These are phyloP conservation scores for Cryptocephalus primarius DNA, from an alignment of 2,888 invertebrate genomes.

Conservation along the genomic window DNA sequence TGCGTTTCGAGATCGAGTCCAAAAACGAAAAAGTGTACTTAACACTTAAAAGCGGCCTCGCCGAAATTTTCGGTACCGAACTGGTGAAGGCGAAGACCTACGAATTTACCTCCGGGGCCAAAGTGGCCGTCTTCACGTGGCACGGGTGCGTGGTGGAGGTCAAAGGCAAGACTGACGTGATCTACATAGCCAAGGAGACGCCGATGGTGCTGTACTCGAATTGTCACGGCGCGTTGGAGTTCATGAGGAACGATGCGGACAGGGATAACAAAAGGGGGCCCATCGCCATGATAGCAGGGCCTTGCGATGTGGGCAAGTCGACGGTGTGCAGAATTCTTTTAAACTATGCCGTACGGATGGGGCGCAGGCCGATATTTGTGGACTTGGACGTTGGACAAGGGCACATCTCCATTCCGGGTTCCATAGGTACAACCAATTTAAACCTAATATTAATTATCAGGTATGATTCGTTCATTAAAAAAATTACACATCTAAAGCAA, in stretches of 20 bases:
- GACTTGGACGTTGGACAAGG: conserved; percentile 96
- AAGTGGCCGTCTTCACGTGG: conserved; percentile 94
- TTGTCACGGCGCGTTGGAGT: conserved; percentile 89
- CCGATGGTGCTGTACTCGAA: conserved; percentile 95
- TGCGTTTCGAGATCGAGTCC: conserved; percentile 90
- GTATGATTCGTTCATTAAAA: too few relatives aligned
- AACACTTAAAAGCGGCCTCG: conserved; percentile 79
- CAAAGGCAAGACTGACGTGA: conserved; percentile 82
- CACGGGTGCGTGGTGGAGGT: conserved; percentile 85
- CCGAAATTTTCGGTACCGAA: conserved; percentile 96
- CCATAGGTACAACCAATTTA: conserved; percentile 63
- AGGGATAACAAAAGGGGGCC: conserved; percentile 64
- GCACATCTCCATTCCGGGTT: conserved; percentile 83
- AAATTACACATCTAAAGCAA: too few relatives aligned
- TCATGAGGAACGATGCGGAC: conserved; percentile 74
- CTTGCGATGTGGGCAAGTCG: conserved; percentile 93
- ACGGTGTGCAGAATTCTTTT: conserved; percentile 73
- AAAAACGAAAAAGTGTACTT: conserved; percentile 73
- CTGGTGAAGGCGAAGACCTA: conserved; percentile 86
- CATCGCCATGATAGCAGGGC: conserved; percentile 84
- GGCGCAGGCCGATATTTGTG: conserved; percentile 79
- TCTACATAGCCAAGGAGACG: conserved; percentile 91
- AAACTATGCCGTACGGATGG: conserved; percentile 91
- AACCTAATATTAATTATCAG: neutral
- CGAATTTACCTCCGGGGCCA: conserved; percentile 79